A percentile compares a stretch with the other conserved stretches of the same genome.
Conservation (phyloP, 2,113 vertebrate species). For the Papio anubis region DNA sequence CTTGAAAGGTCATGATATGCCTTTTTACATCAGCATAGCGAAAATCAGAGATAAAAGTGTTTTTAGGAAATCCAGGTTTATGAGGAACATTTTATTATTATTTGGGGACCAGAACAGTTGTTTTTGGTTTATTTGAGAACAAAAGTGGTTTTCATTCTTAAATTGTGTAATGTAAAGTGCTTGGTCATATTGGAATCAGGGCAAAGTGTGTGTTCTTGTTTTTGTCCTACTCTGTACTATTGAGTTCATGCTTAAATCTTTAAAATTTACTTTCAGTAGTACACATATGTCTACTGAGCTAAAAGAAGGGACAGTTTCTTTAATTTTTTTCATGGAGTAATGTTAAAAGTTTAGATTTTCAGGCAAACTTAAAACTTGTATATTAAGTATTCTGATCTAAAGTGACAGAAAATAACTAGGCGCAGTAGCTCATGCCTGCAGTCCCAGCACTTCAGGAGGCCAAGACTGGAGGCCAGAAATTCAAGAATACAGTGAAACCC, state of each 20-base stretch:
- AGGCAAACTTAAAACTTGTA: background rate
- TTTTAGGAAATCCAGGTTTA: background rate
- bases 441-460: background rate
- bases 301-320: background rate
- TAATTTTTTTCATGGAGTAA: conserved; percentile 34
- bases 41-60: background rate
- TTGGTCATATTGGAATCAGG: background rate
- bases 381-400: conserved; percentile 15
- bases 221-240: background rate
- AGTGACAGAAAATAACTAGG: background rate
- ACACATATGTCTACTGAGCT: background rate
- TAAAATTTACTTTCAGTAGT: conserved; percentile 16
- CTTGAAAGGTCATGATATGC: background rate
- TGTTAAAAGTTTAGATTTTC: conserved; percentile 7
- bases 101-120: conserved; percentile 7
- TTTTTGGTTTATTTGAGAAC: background rate
- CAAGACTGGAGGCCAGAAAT: background rate
- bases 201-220: background rate
- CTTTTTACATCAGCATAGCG: background rate
- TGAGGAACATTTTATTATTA: conserved; percentile 23
- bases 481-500: background rate
- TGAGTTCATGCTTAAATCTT: conserved; percentile 2
- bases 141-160: background rate
- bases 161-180: background rate
- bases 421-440: background rate